These are phyloP conservation scores for Archegozetes longisetosus DNA, from an alignment of 1,140 invertebrate genomes.

Conservation along the genomic window DNA sequence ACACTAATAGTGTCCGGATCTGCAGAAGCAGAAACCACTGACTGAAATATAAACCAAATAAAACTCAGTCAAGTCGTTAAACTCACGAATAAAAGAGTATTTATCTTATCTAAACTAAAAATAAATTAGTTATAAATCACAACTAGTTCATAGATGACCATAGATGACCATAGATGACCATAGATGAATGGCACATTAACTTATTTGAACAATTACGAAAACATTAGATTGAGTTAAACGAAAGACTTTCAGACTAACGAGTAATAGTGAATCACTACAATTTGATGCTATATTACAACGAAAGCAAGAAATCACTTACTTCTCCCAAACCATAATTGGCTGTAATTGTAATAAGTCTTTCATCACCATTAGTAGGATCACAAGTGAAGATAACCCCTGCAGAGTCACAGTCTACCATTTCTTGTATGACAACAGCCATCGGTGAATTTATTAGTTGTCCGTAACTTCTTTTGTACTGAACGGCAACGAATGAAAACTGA, in stretches of 20 bases:
- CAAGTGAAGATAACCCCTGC: conserved; percentile 65
- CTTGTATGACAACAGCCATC: conserved; percentile 66
- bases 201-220: conserved; percentile 35
- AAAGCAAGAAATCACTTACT: conserved; percentile 31
- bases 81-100: too few species aligned
- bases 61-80: too few species aligned
- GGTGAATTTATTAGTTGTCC: conserved; percentile 44
- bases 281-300: conserved; percentile 6
- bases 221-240: background rate
- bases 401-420: conserved; percentile 47
- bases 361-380: conserved; percentile 50
- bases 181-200: background rate
- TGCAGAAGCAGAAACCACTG: conserved; percentile 50
- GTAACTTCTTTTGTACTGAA: conserved; percentile 49
- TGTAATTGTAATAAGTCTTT: conserved; percentile 47
- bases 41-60: too few species aligned
- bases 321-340: conserved; percentile 67
- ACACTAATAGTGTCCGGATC: conserved; percentile 55
- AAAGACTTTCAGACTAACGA: background rate
- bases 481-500: conserved; percentile 51
- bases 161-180: too few species aligned
- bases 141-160: too few species aligned
- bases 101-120: too few species aligned
- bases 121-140: too few species aligned
- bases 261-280: conserved; percentile 10